Base-by-base conservation (phyloP, 2,888 invertebrate genomes). In the Epistrophe grossulariae region DNA sequence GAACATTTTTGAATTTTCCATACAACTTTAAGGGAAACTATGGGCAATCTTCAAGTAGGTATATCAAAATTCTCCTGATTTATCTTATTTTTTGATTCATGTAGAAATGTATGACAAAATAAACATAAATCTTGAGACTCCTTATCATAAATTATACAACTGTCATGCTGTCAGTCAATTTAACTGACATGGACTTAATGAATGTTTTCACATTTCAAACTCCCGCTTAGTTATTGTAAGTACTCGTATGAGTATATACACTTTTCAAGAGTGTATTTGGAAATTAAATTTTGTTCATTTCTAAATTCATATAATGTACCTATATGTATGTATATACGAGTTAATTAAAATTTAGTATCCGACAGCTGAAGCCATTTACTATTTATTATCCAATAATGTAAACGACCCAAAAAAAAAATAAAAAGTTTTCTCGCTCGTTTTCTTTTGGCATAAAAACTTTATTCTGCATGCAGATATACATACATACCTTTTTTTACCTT, bases 71-170 rank as follows among this genome's bases (percentile, higher is more conserved):
- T 35, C 35, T 35, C 1, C 9, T 9, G 9, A 35, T 35, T 35
- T 7, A 7, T 35, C 35, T 35, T 1, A 35, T 31, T 31, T 4
- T 31, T 31, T 31, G 2, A 4, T 31, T 31, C 7, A 31, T 31
- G 7, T 31, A 31, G 31, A 31, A 4, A 31, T 31, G 31, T 5
- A 31, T 35, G 17, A 19, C 13, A 28, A 48, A 17, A 55, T 7
- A 17, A 66, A 31, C 43, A 64, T 71, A 57, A 55, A 73, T 31
- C 73, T 79, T 64, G 9, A 17, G 17, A 17, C n/a, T 48, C n/a
- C 62, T 70, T 79, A 74, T 79, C 50, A 38, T 35, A 70, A 19
- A 70, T n/a, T n/a, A n/a, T n/a, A n/a, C 62, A 57, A 38, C 60
- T 60, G 76, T 11, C 40, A 40, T 52, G 3, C 28, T 70, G 38